These are phyloP conservation scores for Scaptomyza reducta DNA, from an alignment of 2,888 invertebrate species.

Conservation along the genomic window DNA sequence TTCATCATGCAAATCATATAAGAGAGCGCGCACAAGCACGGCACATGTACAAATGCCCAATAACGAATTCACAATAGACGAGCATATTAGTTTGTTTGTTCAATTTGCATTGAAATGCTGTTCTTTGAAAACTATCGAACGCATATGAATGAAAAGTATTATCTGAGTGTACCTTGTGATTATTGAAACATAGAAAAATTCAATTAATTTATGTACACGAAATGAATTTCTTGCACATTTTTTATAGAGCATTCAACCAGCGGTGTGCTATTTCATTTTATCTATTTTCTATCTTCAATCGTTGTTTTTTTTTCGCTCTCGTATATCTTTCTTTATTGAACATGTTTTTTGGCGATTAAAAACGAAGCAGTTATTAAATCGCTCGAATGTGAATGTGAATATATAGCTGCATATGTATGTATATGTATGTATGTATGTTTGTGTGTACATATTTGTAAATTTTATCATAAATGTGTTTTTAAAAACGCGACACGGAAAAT, in stretches of 20 bases:
- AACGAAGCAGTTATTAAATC: slow-evolving; percentile 42
- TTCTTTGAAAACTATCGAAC: too few species aligned
- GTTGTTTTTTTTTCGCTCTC: slow-evolving; percentile 2
- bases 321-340: slow-evolving; percentile 18
- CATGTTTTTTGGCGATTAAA: slow-evolving; percentile 39
- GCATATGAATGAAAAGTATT: too few species aligned
- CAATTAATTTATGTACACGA: too few species aligned
- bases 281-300: neutral
- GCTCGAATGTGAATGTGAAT: slow-evolving; percentile 21
- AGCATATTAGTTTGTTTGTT: neutral
- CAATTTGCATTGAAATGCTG: too few species aligned
- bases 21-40: slow-evolving; percentile 13
- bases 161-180: too few species aligned
- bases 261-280: too few species aligned
- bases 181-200: too few species aligned
- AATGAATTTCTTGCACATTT: neutral
- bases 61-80: neutral
- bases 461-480: slow-evolving; percentile 22
- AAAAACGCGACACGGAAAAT: slow-evolving; percentile 39
- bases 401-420: neutral
- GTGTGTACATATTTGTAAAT: too few species aligned
- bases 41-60: slow-evolving; percentile 31
- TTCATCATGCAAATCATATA: slow-evolving; percentile 48
- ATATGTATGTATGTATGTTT: slow-evolving; percentile 2
- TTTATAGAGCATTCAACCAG: slow-evolving; percentile 15